Evolutionary conservation across 2,888 invertebrate genomes (phyloP), one percentile per base, ranked within the genome.

Genomic region (Eucriotettix oculatus): DNA sequence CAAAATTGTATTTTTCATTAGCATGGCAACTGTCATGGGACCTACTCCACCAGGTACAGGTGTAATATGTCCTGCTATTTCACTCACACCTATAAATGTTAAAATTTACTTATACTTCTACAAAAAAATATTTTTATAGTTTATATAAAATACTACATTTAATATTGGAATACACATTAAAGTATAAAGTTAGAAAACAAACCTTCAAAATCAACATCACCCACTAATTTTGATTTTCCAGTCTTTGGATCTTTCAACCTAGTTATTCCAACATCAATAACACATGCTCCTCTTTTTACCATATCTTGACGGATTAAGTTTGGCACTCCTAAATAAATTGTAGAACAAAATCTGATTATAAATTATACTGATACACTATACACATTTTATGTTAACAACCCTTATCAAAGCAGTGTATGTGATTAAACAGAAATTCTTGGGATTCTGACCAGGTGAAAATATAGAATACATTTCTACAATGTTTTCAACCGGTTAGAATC

Each of bases 11-110:
- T 95, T 95, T 66, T 82, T 83, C 90, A 95, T 90, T 44, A 95
- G 73, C 91, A 93, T 93, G 1, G 92, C 88, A 0, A 94, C 93
- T 0, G 95, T 95, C 87, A 94, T 90, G 0, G 94, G 94, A 0
- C 94, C 94, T 9, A 91, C 94, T 2, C 95, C 95, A 1, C 94
- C 85, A 1, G 94, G 94, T 0, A 94, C 95, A 1, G 94, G 93
- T 0, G 93, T 92, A 56, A 95, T 84, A 58, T 85, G 79, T 11
- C 90, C 88, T 10, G 93, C 94, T 40, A 90, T 78, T 73, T 90
- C 79, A 61, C 79, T 80, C 1, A 91, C 91, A 72, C 79, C 82
- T 85, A 76, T 64, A 29, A 29, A 29, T 29, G 29, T 29, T 29
- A 29, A 29, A 29, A 29, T 29, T 29, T 29, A 29, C 29, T 29